phyloP scores from a whole-genome alignment of 2,888 invertebrate genomes.

The Hypena proboscidalis region DNA sequence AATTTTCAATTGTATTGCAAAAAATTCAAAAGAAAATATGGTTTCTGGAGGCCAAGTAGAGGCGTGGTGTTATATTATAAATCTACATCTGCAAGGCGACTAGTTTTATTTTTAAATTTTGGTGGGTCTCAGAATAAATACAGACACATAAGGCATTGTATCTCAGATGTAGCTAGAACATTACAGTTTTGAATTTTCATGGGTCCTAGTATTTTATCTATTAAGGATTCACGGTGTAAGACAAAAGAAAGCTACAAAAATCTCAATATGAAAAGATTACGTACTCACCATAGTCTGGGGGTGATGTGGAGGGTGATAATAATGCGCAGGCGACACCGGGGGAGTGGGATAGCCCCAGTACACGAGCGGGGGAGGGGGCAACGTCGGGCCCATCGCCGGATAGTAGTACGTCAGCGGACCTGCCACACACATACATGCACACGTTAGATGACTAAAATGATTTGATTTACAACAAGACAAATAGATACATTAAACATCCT shows the following conservation, averaged over 20 bases:
- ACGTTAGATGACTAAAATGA: neutral
- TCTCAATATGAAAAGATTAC: constrained; percentile 5
- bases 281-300: constrained; percentile 74
- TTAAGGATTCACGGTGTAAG: too few species aligned
- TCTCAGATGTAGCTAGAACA: too few species aligned
- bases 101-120: too few species aligned
- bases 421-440: constrained; percentile 38
- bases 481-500: neutral
- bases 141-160: too few species aligned
- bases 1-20: constrained; percentile 23
- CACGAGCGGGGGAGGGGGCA: constrained; percentile 89
- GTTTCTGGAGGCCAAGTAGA: too few species aligned
- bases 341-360: constrained; percentile 98
- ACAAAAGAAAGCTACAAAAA: too few species aligned
- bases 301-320: constrained; percentile 88
- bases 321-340: constrained; percentile 96
- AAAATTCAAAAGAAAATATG: neutral
- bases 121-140: too few species aligned
- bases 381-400: constrained; percentile 82
- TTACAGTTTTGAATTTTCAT: too few species aligned
- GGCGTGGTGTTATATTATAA: too few species aligned
- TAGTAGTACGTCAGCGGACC: constrained; percentile 85
- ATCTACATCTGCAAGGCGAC: too few species aligned
- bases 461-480: constrained; percentile 4
- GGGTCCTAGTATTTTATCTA: too few species aligned